Base-by-base conservation (phyloP, 1,140 invertebrate genomes). In the Andrena cerasifolii region DNA sequence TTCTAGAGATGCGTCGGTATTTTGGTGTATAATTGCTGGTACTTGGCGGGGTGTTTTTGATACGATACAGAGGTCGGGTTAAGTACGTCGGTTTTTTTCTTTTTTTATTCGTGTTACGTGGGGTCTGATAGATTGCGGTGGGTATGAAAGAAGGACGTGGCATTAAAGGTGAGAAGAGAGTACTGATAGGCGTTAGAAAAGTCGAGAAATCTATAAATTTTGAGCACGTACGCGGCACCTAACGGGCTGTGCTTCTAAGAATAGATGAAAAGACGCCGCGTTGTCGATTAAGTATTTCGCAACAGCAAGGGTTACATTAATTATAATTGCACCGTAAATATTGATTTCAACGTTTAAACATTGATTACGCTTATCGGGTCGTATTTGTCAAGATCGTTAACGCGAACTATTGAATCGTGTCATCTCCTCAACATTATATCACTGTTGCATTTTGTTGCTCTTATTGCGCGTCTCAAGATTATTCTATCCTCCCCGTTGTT, bases 291-390 rank as follows among this genome's bases (percentile, higher is more conserved):
- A 59, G 28, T 28, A n/a, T 53, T 51, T 62, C 28, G 18, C 3
- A 36, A 65, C 10, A 1, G 14, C 2, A 14, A 49, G 21, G 7
- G 3, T 68, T 49, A 49, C 24, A 12, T 68, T 68, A 68, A 76
- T 76, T 68, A 40, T 28, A 76, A 58, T 66, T 67, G 21, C 28
- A 36, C 28, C 12, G 63, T 68, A 68, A 68, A 76, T 28, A 68
- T 76, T 58, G n/a, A 47, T 67, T 47, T 49, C 63, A 2, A 58
- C 68, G n/a, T 58, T 68, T 47, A 76, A 76, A 56, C 43, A 49
- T 28, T 49, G 65, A 68, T 28, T 49, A 26, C 3, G 7, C n/a
- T 68, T 49, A 59, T 68, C 73, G 14, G 3, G 6, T 3, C 2
- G 18, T 36, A 47, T 36, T 68, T 68, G 14, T 43, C 53, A 68